Conservation (phyloP, 1,140 invertebrate species). For the Ooceraea biroi region DNA sequence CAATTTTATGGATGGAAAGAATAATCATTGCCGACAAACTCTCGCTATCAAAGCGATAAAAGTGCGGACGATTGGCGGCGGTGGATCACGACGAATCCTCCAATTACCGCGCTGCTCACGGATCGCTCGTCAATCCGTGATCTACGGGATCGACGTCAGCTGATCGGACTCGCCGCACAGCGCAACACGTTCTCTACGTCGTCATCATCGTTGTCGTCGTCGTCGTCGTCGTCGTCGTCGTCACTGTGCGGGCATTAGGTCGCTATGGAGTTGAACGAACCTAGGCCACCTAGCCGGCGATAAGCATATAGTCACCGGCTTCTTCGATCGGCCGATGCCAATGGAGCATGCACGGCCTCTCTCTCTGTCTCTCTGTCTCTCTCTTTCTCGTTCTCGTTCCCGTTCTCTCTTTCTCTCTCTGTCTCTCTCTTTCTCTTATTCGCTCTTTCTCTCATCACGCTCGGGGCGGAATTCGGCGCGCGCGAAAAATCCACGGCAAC, state of each 20-base stretch:
- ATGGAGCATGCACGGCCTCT: conserved; percentile 57
- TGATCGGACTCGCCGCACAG: conserved; percentile 15
- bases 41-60: neutral
- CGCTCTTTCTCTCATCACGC: conserved; percentile 42
- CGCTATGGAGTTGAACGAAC: conserved; percentile 67
- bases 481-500: conserved; percentile 80
- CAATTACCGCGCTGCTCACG: conserved; percentile 13
- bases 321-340: conserved; percentile 64
- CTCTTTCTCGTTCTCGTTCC: conserved; percentile 10
- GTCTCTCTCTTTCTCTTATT: conserved; percentile 18
- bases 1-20: too few species aligned
- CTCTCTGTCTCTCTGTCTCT: conserved; percentile 29
- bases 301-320: conserved; percentile 49
- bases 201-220: conserved; percentile 1
- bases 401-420: conserved; percentile 30
- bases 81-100: neutral
- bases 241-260: conserved; percentile 31
- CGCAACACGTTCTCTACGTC: conserved; percentile 8
- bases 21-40: neutral
- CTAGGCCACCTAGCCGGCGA: conserved; percentile 48
- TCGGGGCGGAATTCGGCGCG: conserved; percentile 76
- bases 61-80: neutral
- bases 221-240: neutral
- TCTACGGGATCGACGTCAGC: neutral
- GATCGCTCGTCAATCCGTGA: conserved; percentile 26